Conservation (phyloP, 2,113 vertebrate genomes). For the Oncorhynchus clarkii region DNA sequence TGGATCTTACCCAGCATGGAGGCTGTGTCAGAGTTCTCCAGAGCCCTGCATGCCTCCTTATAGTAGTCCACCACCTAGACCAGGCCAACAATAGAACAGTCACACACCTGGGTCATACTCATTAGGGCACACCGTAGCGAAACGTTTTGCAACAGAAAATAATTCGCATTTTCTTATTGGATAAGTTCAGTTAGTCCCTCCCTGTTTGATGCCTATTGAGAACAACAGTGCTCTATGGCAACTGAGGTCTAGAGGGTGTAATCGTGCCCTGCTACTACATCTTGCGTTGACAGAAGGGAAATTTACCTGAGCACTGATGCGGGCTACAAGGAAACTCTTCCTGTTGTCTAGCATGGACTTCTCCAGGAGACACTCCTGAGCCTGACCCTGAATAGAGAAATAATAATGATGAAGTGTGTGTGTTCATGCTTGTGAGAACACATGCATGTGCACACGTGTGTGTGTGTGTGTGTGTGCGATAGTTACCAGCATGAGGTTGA, state of each 20-base stretch:
- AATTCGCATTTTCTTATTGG: background rate
- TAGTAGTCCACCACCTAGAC: conserved; percentile 96
- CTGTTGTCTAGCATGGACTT: conserved; percentile 98
- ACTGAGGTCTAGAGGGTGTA: no score
- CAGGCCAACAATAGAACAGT: background rate
- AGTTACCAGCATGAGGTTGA: conserved; percentile 96
- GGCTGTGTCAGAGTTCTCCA: conserved; percentile 94
- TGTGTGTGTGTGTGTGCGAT: background rate
- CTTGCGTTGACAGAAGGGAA: background rate
- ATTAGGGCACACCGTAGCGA: no score
- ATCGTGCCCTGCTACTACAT: background rate
- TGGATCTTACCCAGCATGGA: conserved; percentile 95
- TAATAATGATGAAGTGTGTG: background rate
- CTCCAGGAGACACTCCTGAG: conserved; percentile 95
- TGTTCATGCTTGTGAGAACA: conserved; percentile 1
- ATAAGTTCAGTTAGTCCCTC: no score
- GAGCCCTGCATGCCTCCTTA: conserved; percentile 90
- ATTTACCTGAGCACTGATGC: conserved; percentile 94
- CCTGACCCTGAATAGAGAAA: conserved; percentile 81
- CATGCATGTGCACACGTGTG: background rate
- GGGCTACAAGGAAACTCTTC: conserved; percentile 94
- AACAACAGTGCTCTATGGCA: no score
- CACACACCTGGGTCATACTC: no score
- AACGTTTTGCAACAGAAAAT: no score
- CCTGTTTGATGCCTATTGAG: no score